These are phyloP conservation scores for Pithys albifrons DNA, from an alignment of 2,113 vertebrate genomes.

Conservation along the genomic window DNA sequence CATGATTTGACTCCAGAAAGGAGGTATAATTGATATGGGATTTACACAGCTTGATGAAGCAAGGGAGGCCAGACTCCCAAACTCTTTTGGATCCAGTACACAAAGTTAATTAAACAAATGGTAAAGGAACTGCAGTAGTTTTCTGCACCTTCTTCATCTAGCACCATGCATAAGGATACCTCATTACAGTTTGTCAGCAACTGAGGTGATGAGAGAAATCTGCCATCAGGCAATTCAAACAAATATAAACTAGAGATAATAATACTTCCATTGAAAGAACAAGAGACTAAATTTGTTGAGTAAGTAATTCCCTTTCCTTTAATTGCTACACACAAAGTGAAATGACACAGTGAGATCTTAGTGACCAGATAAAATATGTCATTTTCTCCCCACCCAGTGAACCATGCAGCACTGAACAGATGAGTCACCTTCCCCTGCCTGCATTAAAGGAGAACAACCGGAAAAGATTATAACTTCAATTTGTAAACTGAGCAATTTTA, in stretches of 20 bases:
- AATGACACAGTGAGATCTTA: not conserved
- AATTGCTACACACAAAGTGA: constrained; percentile 7
- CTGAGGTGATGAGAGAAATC: constrained; percentile 10
- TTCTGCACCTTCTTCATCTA: constrained; percentile 4
- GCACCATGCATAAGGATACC: not conserved
- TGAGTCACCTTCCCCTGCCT: not conserved
- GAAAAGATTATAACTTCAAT: not conserved
- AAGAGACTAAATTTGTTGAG: constrained; percentile 10
- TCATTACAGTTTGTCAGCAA: constrained; percentile 26
- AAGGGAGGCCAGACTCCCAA: not conserved
- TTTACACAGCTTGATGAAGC: constrained; percentile 24
- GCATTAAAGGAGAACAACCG: not conserved
- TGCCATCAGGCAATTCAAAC: constrained; percentile 30
- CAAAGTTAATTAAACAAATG: constrained; percentile 23
- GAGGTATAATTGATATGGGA: constrained; percentile 18
- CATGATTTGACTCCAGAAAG: constrained; percentile 31
- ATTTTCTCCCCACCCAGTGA: not conserved
- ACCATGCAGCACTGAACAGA: not conserved
- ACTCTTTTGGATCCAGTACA: constrained; percentile 7
- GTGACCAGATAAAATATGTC: constrained; percentile 16
- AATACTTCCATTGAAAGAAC: not conserved
- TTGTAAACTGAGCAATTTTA: not conserved
- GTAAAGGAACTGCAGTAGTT: not conserved
- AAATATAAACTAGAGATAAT: constrained; percentile 15
- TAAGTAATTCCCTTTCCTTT: constrained; percentile 36